A percentile compares a stretch with the other conserved stretches of the same genome.
phyloP scores from a whole-genome alignment of 2,797 vertebrate genomes.

The Microhierax caerulescens region DNA sequence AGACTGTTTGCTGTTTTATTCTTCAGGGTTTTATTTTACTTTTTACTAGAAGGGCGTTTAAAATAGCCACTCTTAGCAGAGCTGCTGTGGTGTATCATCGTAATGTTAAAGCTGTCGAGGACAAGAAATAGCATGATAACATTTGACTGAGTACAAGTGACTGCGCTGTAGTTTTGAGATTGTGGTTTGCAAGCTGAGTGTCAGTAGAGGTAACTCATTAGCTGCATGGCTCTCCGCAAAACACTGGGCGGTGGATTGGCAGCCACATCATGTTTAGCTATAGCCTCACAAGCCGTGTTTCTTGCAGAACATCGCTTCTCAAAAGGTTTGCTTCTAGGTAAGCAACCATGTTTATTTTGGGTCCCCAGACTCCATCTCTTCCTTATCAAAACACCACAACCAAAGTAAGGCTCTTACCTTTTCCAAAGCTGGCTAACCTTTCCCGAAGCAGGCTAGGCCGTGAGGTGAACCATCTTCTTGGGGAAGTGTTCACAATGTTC shows the following conservation, averaged over 20 bases:
- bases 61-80: not conserved
- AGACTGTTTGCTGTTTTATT: not conserved
- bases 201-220: conserved; percentile 2
- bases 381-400: not conserved
- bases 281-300: not conserved
- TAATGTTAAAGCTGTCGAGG: not conserved
- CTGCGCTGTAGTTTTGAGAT: not conserved
- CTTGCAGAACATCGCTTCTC: not conserved
- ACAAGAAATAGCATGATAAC: not conserved
- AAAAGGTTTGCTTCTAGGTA: not conserved
- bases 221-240: not conserved
- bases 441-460: not conserved
- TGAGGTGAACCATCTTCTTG: not conserved
- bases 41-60: not conserved
- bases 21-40: not conserved
- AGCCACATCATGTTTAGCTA: not conserved
- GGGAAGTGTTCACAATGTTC: not conserved
- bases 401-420: not conserved
- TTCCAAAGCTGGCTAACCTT: not conserved
- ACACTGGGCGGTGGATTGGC: not conserved
- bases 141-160: not conserved
- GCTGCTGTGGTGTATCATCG: not conserved
- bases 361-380: not conserved
- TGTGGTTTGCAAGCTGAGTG: not conserved
- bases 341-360: not conserved